These are phyloP conservation scores for Macaria liturata DNA, from an alignment of 2,888 invertebrate species.

Conservation along the genomic window DNA sequence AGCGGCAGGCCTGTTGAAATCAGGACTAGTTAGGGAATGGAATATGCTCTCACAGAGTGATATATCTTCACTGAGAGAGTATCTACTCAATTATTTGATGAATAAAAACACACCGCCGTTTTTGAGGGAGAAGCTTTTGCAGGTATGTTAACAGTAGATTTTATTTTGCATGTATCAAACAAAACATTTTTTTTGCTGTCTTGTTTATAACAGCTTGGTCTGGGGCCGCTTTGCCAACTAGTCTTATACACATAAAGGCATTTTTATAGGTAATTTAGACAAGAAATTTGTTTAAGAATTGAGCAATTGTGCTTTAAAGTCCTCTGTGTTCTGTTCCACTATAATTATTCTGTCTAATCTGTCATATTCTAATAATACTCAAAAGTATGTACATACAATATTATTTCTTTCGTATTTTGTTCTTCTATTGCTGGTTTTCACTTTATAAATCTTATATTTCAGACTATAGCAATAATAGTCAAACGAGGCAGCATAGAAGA, in stretches of 20 bases:
- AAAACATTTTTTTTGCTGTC: neutral
- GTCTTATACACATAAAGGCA: too few relatives aligned
- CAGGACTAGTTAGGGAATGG: slow-evolving; percentile 94
- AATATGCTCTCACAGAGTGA: slow-evolving; percentile 86
- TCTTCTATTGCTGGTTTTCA: neutral
- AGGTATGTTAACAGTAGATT: slow-evolving; percentile 63
- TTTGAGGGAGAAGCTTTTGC: slow-evolving; percentile 88
- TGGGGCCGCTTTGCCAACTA: too few relatives aligned
- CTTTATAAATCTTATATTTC: slow-evolving; percentile 25
- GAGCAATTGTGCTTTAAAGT: too few relatives aligned
- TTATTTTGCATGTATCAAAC: too few relatives aligned
- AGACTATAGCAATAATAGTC: slow-evolving; percentile 93
- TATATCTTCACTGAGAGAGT: slow-evolving; percentile 88
- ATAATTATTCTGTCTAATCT: too few relatives aligned
- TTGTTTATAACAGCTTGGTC: too few relatives aligned
- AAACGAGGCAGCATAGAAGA: slow-evolving; percentile 92
- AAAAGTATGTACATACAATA: neutral
- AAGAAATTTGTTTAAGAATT: too few relatives aligned
- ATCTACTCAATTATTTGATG: slow-evolving; percentile 90
- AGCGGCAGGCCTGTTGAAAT: slow-evolving; percentile 91
- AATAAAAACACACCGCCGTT: slow-evolving; percentile 88
- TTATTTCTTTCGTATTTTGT: neutral
- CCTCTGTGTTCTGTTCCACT: too few relatives aligned
- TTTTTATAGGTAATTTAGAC: too few relatives aligned
- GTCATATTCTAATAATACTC: too few relatives aligned